Evolutionary conservation across 2,888 invertebrate genomes (phyloP).

Genomic region (Sphaerophoria rueppellii): DNA sequence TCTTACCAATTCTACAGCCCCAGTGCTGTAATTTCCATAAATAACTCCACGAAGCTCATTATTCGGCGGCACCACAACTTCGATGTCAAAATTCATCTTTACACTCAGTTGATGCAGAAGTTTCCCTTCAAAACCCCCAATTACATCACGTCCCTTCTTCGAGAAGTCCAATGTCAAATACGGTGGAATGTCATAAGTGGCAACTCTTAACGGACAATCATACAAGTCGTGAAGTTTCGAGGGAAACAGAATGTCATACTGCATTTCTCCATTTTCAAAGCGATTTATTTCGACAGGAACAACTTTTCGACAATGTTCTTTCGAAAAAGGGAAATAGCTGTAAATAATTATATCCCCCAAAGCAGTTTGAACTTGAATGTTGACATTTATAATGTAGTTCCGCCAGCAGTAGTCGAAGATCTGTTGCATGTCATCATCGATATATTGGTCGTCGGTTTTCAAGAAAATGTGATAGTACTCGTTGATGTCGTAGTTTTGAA

Average conservation of each 20-base stretch:
- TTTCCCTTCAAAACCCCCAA: conserved; percentile 74
- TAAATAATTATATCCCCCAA: conserved; percentile 76
- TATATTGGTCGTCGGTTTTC: conserved; percentile 74
- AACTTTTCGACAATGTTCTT: conserved; percentile 72
- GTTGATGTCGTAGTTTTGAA: conserved; percentile 75
- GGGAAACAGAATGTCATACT: conserved; percentile 74
- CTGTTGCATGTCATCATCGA: conserved; percentile 75
- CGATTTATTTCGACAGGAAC: conserved; percentile 74
- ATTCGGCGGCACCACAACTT: conserved; percentile 42
- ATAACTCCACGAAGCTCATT: conserved; percentile 31
- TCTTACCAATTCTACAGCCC: conserved; percentile 43
- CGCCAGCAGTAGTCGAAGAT: conserved; percentile 78
- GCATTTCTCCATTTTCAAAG: conserved; percentile 73
- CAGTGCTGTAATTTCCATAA: conserved; percentile 15
- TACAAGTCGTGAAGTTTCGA: conserved; percentile 76
- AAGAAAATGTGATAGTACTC: conserved; percentile 79
- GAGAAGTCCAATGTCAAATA: conserved; percentile 31
- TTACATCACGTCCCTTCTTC: conserved; percentile 1
- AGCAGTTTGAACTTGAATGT: conserved; percentile 76
- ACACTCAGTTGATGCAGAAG: conserved; percentile 73
- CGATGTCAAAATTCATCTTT: conserved; percentile 75
- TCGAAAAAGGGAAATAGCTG: conserved; percentile 77
- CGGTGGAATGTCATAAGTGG: conserved; percentile 36
- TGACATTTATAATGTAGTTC: conserved; percentile 78
- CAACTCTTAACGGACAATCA: conserved; percentile 29